These are phyloP conservation scores for Drosophila conformis DNA, from an alignment of 2,888 invertebrate species.

Conservation along the genomic window DNA sequence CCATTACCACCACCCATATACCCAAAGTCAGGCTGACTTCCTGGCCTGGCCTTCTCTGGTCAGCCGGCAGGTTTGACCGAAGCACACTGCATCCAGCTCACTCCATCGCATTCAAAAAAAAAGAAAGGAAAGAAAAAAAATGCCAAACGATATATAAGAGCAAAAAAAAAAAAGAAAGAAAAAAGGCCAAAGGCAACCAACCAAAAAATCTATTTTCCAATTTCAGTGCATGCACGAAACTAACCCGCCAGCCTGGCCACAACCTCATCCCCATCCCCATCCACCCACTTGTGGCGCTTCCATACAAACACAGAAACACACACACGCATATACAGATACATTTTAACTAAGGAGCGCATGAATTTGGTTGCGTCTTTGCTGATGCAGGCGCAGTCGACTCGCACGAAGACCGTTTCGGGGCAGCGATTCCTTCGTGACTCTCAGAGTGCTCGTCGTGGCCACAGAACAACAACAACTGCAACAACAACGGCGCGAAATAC, in stretches of 20 bases:
- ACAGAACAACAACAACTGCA: slow-evolving; percentile 44
- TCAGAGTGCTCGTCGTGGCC: slow-evolving; percentile 52
- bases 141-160: slow-evolving; percentile 36
- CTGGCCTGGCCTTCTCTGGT: slow-evolving; percentile 35
- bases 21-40: slow-evolving; percentile 34
- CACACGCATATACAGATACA: slow-evolving; percentile 25
- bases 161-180: slow-evolving; percentile 24
- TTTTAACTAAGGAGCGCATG: slow-evolving; percentile 63
- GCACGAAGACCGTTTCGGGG: slow-evolving; percentile 56
- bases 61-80: slow-evolving; percentile 33
- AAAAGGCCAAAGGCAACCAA: slow-evolving; percentile 72
- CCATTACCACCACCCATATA: neutral
- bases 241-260: slow-evolving; percentile 43
- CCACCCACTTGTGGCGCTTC: slow-evolving; percentile 80
- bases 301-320: slow-evolving; percentile 43
- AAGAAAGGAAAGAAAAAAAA: slow-evolving; percentile 20
- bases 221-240: slow-evolving; percentile 74
- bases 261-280: slow-evolving; percentile 22
- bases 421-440: slow-evolving; percentile 61
- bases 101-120: slow-evolving; percentile 28
- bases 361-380: slow-evolving; percentile 71
- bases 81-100: slow-evolving; percentile 42
- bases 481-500: slow-evolving; percentile 57
- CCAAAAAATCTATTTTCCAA: slow-evolving; percentile 82
- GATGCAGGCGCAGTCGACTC: slow-evolving; percentile 42